Conservation (phyloP, 2,888 invertebrate species). For the Tachystola acroxantha region DNA sequence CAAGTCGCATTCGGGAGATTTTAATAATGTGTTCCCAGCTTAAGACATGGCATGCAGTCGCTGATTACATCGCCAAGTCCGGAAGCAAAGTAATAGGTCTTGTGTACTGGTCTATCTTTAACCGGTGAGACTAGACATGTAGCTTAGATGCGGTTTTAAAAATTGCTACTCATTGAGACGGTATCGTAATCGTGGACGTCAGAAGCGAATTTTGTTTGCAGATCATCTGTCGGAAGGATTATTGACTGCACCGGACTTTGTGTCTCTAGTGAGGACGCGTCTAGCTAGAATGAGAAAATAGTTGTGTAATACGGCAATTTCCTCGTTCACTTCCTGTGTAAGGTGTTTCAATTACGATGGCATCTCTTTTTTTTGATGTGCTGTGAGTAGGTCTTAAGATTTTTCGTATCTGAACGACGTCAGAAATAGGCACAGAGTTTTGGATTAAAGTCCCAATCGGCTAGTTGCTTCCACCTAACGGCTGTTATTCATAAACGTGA, state of each 20-base stretch:
- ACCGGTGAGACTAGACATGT: no score
- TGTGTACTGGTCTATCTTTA: not conserved
- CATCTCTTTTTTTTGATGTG: not conserved
- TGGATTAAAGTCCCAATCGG: no score
- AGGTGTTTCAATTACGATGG: not conserved
- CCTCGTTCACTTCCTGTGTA: constrained; percentile 28
- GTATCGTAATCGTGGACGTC: no score
- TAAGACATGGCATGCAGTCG: not conserved
- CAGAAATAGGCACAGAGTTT: no score
- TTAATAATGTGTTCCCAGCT: no score
- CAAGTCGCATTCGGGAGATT: no score
- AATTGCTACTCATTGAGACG: no score
- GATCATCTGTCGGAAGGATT: not conserved
- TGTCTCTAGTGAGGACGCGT: not conserved
- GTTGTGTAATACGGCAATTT: constrained; percentile 25
- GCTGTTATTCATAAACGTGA: no score
- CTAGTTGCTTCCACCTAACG: no score
- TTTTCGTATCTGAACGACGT: no score
- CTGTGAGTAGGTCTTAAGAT: no score
- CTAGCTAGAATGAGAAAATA: constrained; percentile 25
- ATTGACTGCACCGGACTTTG: not conserved
- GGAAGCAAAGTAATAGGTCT: not conserved
- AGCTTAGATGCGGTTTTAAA: no score
- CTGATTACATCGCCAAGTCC: not conserved
- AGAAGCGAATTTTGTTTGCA: not conserved